Evolutionary conservation across 64 coral and sea anemone species (phyloP), one percentile per base, ranked within the genome.

Genomic region (Dendrophyllia cribrosa): DNA sequence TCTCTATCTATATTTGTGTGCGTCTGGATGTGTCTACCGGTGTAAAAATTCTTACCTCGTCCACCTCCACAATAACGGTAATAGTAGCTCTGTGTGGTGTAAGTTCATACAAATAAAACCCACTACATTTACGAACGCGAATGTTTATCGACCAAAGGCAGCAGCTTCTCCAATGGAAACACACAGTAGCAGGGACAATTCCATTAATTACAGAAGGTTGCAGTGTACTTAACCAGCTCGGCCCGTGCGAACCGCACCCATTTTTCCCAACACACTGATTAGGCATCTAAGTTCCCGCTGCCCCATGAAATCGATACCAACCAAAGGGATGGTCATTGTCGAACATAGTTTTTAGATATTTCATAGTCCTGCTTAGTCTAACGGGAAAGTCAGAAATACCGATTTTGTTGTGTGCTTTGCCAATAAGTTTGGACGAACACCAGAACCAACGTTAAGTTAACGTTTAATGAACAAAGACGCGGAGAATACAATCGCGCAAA

Each of bases 231-330:
- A 90, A 58, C 88, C 88, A 90, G 4, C 88, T 76, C 15, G 88
- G 88, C 20, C 20, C 24, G 22, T 25, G 20, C 7, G 56, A 11
- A 2, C 77, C 25, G 72, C 89, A 91, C 15, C 89, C 53, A 10
- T 77, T 43, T 59, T 9, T 0, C 16, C 53, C 77, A 6, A 91
- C 89, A 62, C 89, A 91, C 1, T n/a, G 49, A 3, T 55, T 72
- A 23, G 89, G 55, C 89, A 91, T 91, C 55, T 83, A 17, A 47
- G 67, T 75, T 3, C 89, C 89, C 10, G 89, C 89, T 47, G 56
- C 20, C 9, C 89, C 78, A 19, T 34, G 58, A 25, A 91, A 84
- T 66, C 89, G 78, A 62, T 84, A 91, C 89, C 89, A 91, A 0
- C 89, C 89, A 15, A 3, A 16, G 0, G 3, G 9, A 14, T 72